phyloP scores from a whole-genome alignment of 2,113 vertebrate genomes.

The Myanophis thanlyinensis region DNA sequence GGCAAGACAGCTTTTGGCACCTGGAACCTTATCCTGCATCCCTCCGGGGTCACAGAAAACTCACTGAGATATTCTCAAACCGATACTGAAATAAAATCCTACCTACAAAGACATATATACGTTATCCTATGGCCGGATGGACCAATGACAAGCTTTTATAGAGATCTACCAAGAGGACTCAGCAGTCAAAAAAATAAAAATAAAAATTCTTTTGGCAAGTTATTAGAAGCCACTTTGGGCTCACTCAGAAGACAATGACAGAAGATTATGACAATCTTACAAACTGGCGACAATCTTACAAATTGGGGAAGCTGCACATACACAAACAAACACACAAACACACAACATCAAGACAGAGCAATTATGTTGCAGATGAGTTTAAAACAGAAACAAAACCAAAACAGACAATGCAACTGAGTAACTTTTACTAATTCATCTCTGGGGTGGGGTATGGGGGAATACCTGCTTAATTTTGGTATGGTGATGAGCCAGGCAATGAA shows the following conservation, averaged over 20 bases:
- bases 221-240: background rate
- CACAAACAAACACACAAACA: too few relatives aligned
- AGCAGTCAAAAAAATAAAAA: background rate
- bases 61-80: background rate
- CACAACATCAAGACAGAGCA: background rate
- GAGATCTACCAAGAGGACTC: background rate
- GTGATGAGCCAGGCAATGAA: background rate
- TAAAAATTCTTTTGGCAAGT: background rate
- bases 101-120: background rate
- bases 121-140: background rate
- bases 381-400: background rate
- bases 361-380: background rate
- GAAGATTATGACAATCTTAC: background rate
- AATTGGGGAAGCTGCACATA: background rate
- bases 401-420: background rate
- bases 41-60: background rate
- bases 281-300: background rate
- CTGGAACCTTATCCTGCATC: background rate
- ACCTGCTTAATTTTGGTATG: background rate
- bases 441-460: too few relatives aligned
- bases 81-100: background rate
- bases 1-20: background rate
- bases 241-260: background rate
- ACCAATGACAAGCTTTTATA: background rate
- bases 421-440: background rate